Percentiles rank a stretch among this genome's conserved stretches.
Conservation (phyloP, 2,113 vertebrate species). For the Ploceus nigricollis region DNA sequence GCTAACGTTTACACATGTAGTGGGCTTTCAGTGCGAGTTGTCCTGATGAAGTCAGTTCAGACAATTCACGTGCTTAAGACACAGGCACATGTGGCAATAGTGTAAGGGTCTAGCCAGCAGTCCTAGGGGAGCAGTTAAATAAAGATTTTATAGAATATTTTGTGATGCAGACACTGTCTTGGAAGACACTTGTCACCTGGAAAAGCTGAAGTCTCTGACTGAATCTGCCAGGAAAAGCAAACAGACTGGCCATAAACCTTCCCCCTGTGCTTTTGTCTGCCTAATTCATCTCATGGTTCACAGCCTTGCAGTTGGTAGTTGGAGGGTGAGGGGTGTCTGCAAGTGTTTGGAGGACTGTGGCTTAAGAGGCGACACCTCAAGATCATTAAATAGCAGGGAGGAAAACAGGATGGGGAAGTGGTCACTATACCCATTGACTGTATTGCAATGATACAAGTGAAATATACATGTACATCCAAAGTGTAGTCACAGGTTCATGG, state of each 20-base stretch:
- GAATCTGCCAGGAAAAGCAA: neutral
- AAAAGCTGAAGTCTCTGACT: neutral
- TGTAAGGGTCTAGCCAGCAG: neutral
- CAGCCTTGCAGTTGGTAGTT: neutral
- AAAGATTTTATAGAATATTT: neutral
- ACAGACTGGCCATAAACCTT: neutral
- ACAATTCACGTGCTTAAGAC: neutral
- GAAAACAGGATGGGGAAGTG: neutral
- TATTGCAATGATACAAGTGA: neutral
- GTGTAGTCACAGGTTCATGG: neutral
- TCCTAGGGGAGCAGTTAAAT: neutral
- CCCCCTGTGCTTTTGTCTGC: neutral
- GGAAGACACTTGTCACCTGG: neutral
- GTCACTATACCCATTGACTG: neutral
- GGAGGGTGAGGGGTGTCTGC: neutral
- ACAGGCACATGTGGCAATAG: neutral
- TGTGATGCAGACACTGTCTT: neutral
- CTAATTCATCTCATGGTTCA: neutral
- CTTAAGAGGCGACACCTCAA: neutral
- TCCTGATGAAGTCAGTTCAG: constrained; percentile 12
- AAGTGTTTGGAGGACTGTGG: neutral
- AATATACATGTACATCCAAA: neutral
- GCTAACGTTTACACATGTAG: neutral
- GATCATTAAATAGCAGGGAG: neutral
- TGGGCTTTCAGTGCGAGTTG: neutral